phyloP scores from a whole-genome alignment of 2,797 vertebrate species.

The Capromys pilorides region DNA sequence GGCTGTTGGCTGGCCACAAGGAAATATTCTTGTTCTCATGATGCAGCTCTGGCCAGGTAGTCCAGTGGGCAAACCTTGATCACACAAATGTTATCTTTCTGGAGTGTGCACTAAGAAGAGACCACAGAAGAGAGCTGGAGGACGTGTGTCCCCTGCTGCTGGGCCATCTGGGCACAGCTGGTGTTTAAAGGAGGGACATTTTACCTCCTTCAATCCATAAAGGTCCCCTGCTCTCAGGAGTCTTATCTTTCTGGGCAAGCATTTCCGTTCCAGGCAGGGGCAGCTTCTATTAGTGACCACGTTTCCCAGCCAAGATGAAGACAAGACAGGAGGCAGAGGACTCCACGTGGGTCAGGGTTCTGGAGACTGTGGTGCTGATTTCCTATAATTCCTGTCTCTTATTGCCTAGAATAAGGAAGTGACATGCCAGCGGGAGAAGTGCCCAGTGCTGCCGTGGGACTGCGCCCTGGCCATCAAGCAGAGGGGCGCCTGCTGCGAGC shows the following conservation, averaged over 20 bases:
- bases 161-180: slow-evolving; percentile 57
- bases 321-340: background rate
- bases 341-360: background rate
- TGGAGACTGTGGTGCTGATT: slow-evolving; percentile 44
- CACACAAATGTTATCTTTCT: slow-evolving; percentile 82
- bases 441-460: slow-evolving; percentile 92
- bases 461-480: slow-evolving; percentile 97
- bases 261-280: background rate
- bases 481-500: slow-evolving; percentile 96
- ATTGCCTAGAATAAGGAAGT: slow-evolving; percentile 93
- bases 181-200: background rate
- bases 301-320: slow-evolving; percentile 29
- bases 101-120: slow-evolving; percentile 66
- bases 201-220: background rate
- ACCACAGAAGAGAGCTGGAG: slow-evolving; percentile 30
- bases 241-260: background rate
- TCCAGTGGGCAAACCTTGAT: slow-evolving; percentile 74
- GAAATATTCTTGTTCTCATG: slow-evolving; percentile 83
- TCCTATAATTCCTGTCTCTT: slow-evolving; percentile 68
- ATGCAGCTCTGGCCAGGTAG: slow-evolving; percentile 80
- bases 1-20: slow-evolving; percentile 63
- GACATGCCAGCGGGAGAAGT: slow-evolving; percentile 97
- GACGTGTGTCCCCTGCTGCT: background rate
- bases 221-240: background rate
- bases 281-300: background rate